Evolutionary conservation across 2,113 vertebrate species (phyloP).

Genomic region (Cephalopholis sonnerati): DNA sequence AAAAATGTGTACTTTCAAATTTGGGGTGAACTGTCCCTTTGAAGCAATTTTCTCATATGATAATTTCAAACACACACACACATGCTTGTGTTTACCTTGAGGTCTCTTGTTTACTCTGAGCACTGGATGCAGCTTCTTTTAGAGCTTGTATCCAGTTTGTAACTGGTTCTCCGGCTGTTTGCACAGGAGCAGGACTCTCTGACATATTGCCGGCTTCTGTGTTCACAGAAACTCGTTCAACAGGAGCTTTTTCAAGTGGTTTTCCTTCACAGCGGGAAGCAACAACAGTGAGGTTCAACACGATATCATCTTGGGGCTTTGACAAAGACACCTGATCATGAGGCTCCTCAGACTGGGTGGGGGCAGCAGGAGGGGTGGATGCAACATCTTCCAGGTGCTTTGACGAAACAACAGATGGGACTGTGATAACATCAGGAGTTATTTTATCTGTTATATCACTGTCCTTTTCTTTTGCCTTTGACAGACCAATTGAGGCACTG

Average conservation of each 20-base stretch:
- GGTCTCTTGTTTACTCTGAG: conserved; percentile 66
- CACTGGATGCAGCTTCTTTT: conserved; percentile 71
- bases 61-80: conserved; percentile 10
- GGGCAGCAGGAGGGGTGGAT: not conserved
- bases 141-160: conserved; percentile 80
- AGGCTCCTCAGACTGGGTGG: conserved; percentile 21
- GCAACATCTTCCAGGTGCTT: conserved; percentile 17
- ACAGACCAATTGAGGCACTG: not conserved
- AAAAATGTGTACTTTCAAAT: no score
- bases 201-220: conserved; percentile 32
- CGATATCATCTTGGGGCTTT: conserved; percentile 13
- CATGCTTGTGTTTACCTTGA: conserved; percentile 78
- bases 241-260: conserved; percentile 20
- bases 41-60: not conserved
- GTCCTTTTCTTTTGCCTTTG: conserved; percentile 30
- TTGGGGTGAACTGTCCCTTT: no score
- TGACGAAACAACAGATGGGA: conserved; percentile 17
- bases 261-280: conserved; percentile 4
- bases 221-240: conserved; percentile 38
- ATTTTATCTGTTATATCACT: conserved; percentile 8
- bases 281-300: not conserved
- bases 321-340: conserved; percentile 10
- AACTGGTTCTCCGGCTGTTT: conserved; percentile 40
- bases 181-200: conserved; percentile 19
- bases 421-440: not conserved